Evolutionary conservation across 1,140 invertebrate genomes (phyloP).

Genomic region (Spodoptera litura): DNA sequence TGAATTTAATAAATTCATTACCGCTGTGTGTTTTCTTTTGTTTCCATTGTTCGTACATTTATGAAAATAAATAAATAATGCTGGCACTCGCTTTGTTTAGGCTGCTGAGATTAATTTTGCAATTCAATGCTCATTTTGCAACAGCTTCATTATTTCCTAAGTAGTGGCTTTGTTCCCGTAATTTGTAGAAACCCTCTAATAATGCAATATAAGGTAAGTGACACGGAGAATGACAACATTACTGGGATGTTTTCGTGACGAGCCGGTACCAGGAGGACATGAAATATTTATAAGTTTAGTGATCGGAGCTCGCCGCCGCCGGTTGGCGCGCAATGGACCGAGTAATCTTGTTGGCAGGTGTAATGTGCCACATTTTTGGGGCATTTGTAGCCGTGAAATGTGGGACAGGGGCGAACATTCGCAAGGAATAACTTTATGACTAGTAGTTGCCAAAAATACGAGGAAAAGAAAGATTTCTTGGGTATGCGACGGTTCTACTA

Average conservation of each 20-base stretch:
- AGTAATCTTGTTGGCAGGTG: slow-evolving; percentile 20
- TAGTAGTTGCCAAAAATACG: not conserved
- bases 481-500: not conserved
- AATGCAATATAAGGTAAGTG: slow-evolving; percentile 27
- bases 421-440: not conserved
- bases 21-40: slow-evolving; percentile 6
- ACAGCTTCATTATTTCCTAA: not conserved
- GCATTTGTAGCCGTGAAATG: slow-evolving; percentile 13
- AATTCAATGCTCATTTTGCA: not conserved
- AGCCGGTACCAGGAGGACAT: slow-evolving; percentile 15
- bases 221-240: slow-evolving; percentile 7
- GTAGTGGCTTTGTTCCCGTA: not conserved
- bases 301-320: slow-evolving; percentile 7
- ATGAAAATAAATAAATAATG: slow-evolving; percentile 7
- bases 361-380: slow-evolving; percentile 16
- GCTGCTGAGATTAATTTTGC: too few species aligned
- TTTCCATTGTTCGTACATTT: slow-evolving; percentile 11
- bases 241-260: slow-evolving; percentile 10
- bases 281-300: slow-evolving; percentile 39
- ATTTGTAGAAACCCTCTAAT: slow-evolving; percentile 1
- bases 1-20: slow-evolving; percentile 28
- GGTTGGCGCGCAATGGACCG: slow-evolving; percentile 17
- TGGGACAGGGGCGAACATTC: not conserved
- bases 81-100: not conserved
- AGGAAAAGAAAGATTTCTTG: not conserved